phyloP scores from a whole-genome alignment of 2,113 vertebrate genomes.

The Dissostichus mawsoni region DNA sequence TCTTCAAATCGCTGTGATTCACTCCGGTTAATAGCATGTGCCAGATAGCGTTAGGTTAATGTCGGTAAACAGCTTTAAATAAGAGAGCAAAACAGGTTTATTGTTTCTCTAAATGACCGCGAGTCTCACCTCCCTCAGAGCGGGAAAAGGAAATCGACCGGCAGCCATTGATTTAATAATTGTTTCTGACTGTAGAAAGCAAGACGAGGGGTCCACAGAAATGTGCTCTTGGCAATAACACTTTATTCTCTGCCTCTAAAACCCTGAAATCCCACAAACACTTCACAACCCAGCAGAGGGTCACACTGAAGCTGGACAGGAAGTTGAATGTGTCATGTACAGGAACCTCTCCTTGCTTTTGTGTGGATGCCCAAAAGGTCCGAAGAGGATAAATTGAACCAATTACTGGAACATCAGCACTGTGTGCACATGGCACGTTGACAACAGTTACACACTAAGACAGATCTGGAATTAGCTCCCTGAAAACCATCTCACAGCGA shows the following conservation, averaged over 20 bases:
- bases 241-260: slow-evolving; percentile 13
- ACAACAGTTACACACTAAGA: slow-evolving; percentile 45
- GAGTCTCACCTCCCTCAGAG: slow-evolving; percentile 16
- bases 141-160: slow-evolving; percentile 12
- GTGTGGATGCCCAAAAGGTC: slow-evolving; percentile 51
- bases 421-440: slow-evolving; percentile 43
- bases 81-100: slow-evolving; percentile 57
- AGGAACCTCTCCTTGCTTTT: slow-evolving; percentile 34
- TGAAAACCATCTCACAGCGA: slow-evolving; percentile 3
- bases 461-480: slow-evolving; percentile 43
- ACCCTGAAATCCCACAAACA: slow-evolving; percentile 1
- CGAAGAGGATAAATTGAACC: slow-evolving; percentile 63
- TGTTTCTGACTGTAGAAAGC: slow-evolving; percentile 27
- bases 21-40: slow-evolving; percentile 57
- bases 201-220: slow-evolving; percentile 6
- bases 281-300: slow-evolving; percentile 33
- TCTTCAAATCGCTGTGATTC: slow-evolving; percentile 37
- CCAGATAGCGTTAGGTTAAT: slow-evolving; percentile 50
- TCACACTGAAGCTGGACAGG: neutral
- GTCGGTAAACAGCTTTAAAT: slow-evolving; percentile 63
- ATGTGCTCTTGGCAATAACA: slow-evolving; percentile 20
- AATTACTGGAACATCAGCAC: slow-evolving; percentile 52
- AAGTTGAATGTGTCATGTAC: neutral
- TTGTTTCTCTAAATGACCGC: slow-evolving; percentile 55
- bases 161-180: slow-evolving; percentile 46